These are phyloP conservation scores for Hystrix brachyura DNA, from an alignment of 2,113 vertebrate species.

Conservation along the genomic window DNA sequence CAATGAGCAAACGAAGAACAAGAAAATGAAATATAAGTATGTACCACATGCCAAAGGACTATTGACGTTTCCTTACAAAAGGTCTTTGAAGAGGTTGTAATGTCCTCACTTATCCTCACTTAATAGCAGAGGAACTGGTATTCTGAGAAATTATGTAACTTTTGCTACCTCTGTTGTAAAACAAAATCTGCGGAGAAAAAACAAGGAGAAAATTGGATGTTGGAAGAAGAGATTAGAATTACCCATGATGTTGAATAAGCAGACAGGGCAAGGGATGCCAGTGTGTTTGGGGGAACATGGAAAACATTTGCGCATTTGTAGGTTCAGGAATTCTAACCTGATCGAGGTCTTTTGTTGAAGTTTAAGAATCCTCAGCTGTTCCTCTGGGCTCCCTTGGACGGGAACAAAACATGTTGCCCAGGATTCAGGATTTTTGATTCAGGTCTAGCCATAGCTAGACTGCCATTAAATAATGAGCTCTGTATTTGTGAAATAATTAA, in stretches of 20 bases:
- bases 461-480: neutral
- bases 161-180: conserved; percentile 6
- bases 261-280: neutral
- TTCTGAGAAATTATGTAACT: conserved; percentile 1
- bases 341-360: neutral
- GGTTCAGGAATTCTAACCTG: neutral
- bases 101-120: neutral
- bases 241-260: neutral
- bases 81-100: neutral
- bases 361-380: neutral
- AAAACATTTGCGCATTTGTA: neutral
- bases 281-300: neutral
- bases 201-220: neutral
- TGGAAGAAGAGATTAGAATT: neutral
- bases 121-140: neutral
- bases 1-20: neutral
- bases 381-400: neutral
- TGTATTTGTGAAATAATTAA: conserved; percentile 28
- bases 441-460: neutral
- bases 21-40: neutral
- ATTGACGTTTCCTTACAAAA: neutral
- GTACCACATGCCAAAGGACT: neutral
- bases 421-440: neutral
- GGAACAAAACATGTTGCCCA: neutral
- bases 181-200: neutral